These are phyloP conservation scores for Periophthalmodon schlosseri DNA, from an alignment of 2,113 vertebrate species.

Conservation along the genomic window DNA sequence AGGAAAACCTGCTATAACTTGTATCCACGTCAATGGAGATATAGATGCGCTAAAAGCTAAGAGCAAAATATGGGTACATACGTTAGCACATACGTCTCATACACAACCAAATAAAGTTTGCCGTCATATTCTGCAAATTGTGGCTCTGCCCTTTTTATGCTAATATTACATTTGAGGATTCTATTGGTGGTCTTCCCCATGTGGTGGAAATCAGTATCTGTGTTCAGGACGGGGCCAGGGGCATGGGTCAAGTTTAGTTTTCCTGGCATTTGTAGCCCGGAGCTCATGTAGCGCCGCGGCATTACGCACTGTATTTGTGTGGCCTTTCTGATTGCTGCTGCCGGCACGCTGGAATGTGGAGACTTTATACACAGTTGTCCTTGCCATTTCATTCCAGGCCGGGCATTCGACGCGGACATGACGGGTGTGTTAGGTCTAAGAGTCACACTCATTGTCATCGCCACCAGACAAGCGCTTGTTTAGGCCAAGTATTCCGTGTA, in stretches of 20 bases:
- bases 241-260: constrained; percentile 48
- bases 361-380: constrained; percentile 77
- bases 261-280: constrained; percentile 34
- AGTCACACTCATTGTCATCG: constrained; percentile 20
- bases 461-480: constrained; percentile 14
- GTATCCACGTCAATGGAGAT: no score
- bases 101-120: background rate
- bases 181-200: background rate
- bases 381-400: constrained; percentile 71
- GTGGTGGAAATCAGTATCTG: constrained; percentile 30
- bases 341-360: constrained; percentile 61
- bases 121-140: background rate
- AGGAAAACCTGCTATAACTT: background rate
- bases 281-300: constrained; percentile 41
- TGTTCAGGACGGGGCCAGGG: constrained; percentile 29
- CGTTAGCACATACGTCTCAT: background rate
- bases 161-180: constrained; percentile 1
- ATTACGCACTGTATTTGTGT: constrained; percentile 66
- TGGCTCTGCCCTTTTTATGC: background rate
- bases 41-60: background rate
- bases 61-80: background rate
- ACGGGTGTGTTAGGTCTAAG: constrained; percentile 22
- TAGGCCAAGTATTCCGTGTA: constrained; percentile 25
- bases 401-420: constrained; percentile 61
- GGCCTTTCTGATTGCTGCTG: constrained; percentile 73